Base-by-base conservation (phyloP, 2,888 invertebrate species). In the Ophion costatus region DNA sequence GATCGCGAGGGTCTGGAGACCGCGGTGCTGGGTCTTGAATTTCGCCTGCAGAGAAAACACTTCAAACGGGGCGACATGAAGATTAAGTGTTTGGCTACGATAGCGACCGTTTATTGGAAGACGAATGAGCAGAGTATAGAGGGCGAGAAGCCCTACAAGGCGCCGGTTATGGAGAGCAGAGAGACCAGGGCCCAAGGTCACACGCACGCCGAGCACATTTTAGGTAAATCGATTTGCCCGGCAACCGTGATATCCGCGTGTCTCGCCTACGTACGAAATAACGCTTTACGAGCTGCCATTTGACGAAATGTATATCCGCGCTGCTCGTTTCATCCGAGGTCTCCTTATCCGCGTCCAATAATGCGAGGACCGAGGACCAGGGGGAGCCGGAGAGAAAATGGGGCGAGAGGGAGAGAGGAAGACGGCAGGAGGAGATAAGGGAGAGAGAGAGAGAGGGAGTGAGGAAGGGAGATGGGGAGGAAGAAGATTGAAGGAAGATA, bases 51-150 rank as follows among this genome's bases (percentile, higher is more conserved):
- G 90, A 95, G 95, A 89, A 96, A 96, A 94, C 97, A 98, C 94
- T 98, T 98, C 95, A 96, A 96, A 93, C 95, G 96, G 91, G 97
- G 97, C 92, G 97, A 97, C 94, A 95, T 98, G 95, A 98, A 98
- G 94, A 95, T 98, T 91, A 98, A 97, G 95, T 98, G 98, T 94
- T 95, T 97, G 93, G 98, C 98, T 84, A 97, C 97, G 90, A 98
- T 98, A 94, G 97, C 97, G 80, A 97, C 97, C 57, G 96, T 98
- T 66, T 98, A 98, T 94, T 97, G 97, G 96, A 95, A 97, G 89
- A 97, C 97, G 93, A 98, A 98, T 94, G 98, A 98, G 93, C 97
- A 98, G 93, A 97, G 97, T 91, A 97, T 98, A 74, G 97, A 97
- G 93, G 97, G 97, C 56, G 96, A 96, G 89, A 96, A 90, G 95